Conservation (phyloP, 2,113 vertebrate genomes). For the Prochilodus magdalenae region DNA sequence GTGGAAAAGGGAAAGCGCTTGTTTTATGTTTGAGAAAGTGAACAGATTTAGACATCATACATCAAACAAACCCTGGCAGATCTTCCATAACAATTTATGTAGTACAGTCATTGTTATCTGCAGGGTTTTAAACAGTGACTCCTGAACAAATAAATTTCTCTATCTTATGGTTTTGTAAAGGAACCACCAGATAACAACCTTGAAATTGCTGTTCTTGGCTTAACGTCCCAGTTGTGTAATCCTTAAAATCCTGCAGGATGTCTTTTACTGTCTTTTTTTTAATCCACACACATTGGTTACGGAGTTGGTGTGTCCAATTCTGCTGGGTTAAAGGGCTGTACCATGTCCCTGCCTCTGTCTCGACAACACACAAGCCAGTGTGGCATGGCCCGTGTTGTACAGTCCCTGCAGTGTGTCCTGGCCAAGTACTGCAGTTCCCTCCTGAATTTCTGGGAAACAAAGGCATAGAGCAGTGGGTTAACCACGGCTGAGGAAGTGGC, state of each 20-base stretch:
- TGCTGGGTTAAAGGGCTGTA: conserved; percentile 65
- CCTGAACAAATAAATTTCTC: not conserved
- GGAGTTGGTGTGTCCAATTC: conserved; percentile 62
- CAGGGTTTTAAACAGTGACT: not conserved
- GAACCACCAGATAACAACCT: not conserved
- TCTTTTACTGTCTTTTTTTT: not conserved
- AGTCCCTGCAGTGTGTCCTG: conserved; percentile 54
- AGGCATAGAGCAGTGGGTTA: conserved; percentile 77
- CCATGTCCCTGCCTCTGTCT: conserved; percentile 60
- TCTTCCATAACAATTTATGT: not conserved
- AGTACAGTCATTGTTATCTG: not conserved
- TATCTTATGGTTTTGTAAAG: not conserved
- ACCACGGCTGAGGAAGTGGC: conserved; percentile 73
- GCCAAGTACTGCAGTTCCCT: conserved; percentile 66
- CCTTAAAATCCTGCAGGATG: not conserved
- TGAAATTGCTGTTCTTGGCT: not conserved
- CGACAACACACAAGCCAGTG: conserved; percentile 50
- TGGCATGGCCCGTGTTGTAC: conserved; percentile 41
- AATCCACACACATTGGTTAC: not conserved
- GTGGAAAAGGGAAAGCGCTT: not conserved
- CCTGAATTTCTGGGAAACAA: conserved; percentile 77
- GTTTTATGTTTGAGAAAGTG: not conserved
- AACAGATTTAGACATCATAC: not conserved
- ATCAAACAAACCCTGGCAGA: not conserved
- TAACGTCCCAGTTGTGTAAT: not conserved